phyloP scores from a whole-genome alignment of 2,797 vertebrate genomes.

The Thamnophis elegans region DNA sequence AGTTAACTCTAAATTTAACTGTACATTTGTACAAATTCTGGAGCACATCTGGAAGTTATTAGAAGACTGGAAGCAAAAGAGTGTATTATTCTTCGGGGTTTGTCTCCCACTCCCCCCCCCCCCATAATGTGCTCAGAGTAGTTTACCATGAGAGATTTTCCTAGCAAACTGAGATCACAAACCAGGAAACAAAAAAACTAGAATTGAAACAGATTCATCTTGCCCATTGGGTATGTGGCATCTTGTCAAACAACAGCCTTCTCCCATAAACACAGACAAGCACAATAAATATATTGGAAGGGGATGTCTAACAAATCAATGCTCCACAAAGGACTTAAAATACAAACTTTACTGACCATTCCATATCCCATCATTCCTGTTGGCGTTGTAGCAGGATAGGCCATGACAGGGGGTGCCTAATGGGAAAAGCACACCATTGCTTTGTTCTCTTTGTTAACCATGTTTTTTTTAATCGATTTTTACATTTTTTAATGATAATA shows the following conservation, averaged over 20 bases:
- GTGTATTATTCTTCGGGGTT: background rate
- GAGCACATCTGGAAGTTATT: background rate
- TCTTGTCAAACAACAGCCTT: background rate
- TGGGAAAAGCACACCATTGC: slow-evolving; percentile 59
- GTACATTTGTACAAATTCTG: background rate
- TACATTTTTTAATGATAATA: background rate
- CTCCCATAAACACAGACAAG: background rate
- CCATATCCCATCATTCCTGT: slow-evolving; percentile 93
- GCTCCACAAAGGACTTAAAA: background rate
- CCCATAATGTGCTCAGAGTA: background rate
- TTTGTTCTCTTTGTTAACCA: background rate
- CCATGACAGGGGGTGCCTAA: slow-evolving; percentile 93
- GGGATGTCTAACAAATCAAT: background rate
- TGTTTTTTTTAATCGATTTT: background rate
- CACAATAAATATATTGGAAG: background rate
- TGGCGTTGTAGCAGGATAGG: slow-evolving; percentile 92
- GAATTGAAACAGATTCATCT: background rate
- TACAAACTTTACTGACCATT: slow-evolving; percentile 82
- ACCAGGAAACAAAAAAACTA: fast-evolving
- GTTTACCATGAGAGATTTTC: background rate
- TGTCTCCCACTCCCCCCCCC: background rate
- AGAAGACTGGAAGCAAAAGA: background rate
- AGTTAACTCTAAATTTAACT: background rate
- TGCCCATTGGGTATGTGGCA: background rate
- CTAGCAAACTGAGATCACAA: background rate